Percentiles rank a stretch among this genome's conserved stretches.
phyloP scores from a whole-genome alignment of 2,113 vertebrate species.

The Oryzias celebensis region DNA sequence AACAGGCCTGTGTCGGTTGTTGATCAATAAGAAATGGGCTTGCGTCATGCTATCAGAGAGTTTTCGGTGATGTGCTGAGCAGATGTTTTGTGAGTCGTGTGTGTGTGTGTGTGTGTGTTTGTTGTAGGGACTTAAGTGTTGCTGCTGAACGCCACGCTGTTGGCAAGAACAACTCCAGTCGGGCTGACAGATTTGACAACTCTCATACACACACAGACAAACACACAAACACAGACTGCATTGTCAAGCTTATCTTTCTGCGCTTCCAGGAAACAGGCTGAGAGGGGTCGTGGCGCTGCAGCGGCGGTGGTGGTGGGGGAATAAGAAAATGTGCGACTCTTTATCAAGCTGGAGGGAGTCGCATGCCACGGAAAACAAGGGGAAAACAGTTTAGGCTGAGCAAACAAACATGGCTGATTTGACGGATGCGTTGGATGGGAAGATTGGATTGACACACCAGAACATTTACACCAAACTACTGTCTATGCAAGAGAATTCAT shows the following conservation, averaged over 20 bases:
- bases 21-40: slow-evolving; percentile 37
- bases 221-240: slow-evolving; percentile 6
- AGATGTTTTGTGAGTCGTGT: slow-evolving; percentile 39
- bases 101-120: slow-evolving; percentile 42
- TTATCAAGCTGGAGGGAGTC: slow-evolving; percentile 61
- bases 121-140: slow-evolving; percentile 49
- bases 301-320: neutral
- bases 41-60: slow-evolving; percentile 15
- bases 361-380: slow-evolving; percentile 62
- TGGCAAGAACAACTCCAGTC: slow-evolving; percentile 65
- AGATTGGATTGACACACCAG: slow-evolving; percentile 63
- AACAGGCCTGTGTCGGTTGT: slow-evolving; percentile 17
- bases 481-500: slow-evolving; percentile 70
- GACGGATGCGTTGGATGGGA: slow-evolving; percentile 46
- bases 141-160: slow-evolving; percentile 64
- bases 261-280: slow-evolving; percentile 51
- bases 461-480: slow-evolving; percentile 76
- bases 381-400: slow-evolving; percentile 77
- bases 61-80: slow-evolving; percentile 23
- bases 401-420: slow-evolving; percentile 78
- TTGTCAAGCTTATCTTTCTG: slow-evolving; percentile 48
- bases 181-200: slow-evolving; percentile 70
- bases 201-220: slow-evolving; percentile 30
- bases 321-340: slow-evolving; percentile 48
- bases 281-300: neutral